Evolutionary conservation across 2,888 invertebrate genomes (phyloP), one percentile per base, ranked within the genome.

Genomic region (Ptilodon capucinus): DNA sequence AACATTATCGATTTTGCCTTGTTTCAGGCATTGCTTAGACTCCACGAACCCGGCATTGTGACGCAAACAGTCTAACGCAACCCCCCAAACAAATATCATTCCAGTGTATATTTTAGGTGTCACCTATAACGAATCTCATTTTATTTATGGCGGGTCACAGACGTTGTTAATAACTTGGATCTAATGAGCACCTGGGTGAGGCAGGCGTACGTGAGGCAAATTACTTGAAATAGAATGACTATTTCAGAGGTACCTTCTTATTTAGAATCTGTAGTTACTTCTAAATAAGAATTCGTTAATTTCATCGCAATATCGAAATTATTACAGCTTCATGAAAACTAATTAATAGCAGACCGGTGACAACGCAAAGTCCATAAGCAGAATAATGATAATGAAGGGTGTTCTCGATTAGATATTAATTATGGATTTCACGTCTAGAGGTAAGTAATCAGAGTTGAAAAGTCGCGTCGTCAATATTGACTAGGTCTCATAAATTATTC

Each of bases 1-100:
- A 67, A 61, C 71, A 62, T 71, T 89, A 90, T 90, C 86, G 89
- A 90, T 90, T 84, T 86, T 80, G 76, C 73, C 72, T 73, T 74
- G 79, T 81, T 82, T 79, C 76, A 80, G 74, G 71, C 76, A 74
- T 75, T 81, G 80, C 82, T 82, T 75, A 76, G 79, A 79, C 76
- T 76, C 69, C 67, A 68, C 69, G 58, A 57, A 67, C 57, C 63
- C 65, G 57, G 55, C 60, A 60, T 77, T 76, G 67, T 68, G 68
- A 65, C 73, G 60, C 66, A 67, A 59, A 64, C 65, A 68, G 66
- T 63, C 63, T 69, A 66, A 63, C 53, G 51, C 28, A 46, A 60
- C 11, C 60, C 61, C 57, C 59, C 51, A 58, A 43, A 44, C 32
- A 38, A 40, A 56, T 35, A 42, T 65, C 56, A 51, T 52, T 55